A percentile compares a stretch with the other conserved stretches of the same genome.
phyloP scores from a whole-genome alignment of 2,113 vertebrate genomes.

The Macrotus californicus region DNA sequence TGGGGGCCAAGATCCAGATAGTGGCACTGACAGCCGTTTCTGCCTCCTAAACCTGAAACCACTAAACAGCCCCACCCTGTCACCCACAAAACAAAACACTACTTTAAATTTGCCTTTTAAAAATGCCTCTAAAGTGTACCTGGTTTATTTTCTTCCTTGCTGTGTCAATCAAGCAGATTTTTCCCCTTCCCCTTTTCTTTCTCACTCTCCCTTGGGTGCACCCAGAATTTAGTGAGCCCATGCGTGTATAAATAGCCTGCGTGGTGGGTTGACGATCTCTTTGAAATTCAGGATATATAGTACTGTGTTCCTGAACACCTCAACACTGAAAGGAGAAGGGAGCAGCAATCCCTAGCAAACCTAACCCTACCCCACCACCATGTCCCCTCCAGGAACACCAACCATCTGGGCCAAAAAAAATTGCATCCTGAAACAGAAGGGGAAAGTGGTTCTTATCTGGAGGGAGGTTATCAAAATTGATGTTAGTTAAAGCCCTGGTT shows the following conservation, averaged over 20 bases:
- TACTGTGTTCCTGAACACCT: background rate
- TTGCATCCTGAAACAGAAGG: background rate
- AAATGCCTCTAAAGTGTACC: background rate
- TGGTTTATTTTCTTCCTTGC: background rate
- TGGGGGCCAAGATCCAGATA: background rate
- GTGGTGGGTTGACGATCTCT: background rate
- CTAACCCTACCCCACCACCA: rapidly evolving
- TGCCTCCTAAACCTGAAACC: background rate
- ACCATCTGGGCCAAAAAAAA: background rate
- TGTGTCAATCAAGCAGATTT: background rate
- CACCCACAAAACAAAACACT: background rate
- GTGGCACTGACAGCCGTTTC: background rate
- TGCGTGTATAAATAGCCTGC: background rate
- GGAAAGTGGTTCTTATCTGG: background rate
- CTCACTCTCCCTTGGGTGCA: background rate
- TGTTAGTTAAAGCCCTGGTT: background rate
- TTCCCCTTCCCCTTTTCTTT: rapidly evolving
- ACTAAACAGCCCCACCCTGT: background rate
- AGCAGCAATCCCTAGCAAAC: rapidly evolving
- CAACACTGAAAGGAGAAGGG: rapidly evolving
- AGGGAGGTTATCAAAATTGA: background rate
- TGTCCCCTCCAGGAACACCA: background rate
- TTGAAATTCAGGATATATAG: background rate
- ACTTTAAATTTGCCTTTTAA: background rate
- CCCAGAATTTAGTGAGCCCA: background rate